phyloP scores from a whole-genome alignment of 2,113 vertebrate genomes.

The Microtus oregoni region DNA sequence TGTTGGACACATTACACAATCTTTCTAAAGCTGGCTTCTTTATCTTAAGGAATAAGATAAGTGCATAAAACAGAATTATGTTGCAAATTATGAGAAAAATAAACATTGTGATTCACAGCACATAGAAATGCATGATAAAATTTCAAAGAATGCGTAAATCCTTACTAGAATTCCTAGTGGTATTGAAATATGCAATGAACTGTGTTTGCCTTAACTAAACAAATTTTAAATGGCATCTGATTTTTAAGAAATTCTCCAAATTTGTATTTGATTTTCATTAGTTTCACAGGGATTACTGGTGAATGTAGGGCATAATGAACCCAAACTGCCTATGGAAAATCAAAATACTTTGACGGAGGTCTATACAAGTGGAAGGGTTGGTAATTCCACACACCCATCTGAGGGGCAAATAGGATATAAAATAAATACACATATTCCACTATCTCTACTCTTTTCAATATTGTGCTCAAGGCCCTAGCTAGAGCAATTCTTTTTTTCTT shows the following conservation, averaged over 20 bases:
- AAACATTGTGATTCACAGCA: background rate
- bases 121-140: slow-evolving; percentile 17
- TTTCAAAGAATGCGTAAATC: slow-evolving; percentile 6
- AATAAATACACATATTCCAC: background rate
- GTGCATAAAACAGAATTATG: background rate
- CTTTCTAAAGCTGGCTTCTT: background rate
- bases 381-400: background rate
- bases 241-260: slow-evolving; percentile 24
- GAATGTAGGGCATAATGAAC: background rate
- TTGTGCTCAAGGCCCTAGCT: background rate
- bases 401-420: background rate
- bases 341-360: background rate
- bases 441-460: background rate
- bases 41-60: slow-evolving; percentile 17
- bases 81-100: background rate
- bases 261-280: slow-evolving; percentile 21
- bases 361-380: background rate
- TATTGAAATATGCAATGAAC: background rate
- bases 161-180: background rate
- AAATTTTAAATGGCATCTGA: slow-evolving; percentile 20
- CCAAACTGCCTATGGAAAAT: background rate
- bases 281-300: background rate
- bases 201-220: background rate
- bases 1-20: background rate
- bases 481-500: background rate